Evolutionary conservation across 2,797 vertebrate genomes (phyloP).

Genomic region (Tachyglossus aculeatus): DNA sequence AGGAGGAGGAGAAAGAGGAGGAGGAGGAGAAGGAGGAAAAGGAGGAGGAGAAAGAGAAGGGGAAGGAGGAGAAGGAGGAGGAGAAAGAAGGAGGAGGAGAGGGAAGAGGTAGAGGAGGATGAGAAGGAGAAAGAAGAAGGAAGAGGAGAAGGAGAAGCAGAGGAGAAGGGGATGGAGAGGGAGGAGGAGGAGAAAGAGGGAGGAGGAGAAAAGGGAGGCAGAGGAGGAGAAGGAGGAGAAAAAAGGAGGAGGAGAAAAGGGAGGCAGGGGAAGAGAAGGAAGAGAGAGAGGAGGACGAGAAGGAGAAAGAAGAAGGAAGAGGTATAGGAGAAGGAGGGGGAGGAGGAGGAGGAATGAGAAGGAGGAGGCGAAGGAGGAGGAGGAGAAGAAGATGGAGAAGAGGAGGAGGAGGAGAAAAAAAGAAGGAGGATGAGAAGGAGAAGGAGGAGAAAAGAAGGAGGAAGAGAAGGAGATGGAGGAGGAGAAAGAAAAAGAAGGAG

Average conservation of each 20-base stretch:
- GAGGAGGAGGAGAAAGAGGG: accelerated
- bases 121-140: not conserved
- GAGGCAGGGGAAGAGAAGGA: not conserved
- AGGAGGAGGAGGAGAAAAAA: not conserved
- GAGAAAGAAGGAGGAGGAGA: accelerated
- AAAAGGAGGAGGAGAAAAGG: not conserved
- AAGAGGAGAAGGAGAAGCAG: not conserved
- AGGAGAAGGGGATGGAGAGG: accelerated
- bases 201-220: not conserved
- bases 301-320: not conserved
- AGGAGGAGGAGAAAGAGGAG: not conserved
- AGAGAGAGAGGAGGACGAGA: not conserved
- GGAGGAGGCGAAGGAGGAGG: not conserved
- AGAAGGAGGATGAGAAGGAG: not conserved
- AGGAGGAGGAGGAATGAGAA: not conserved
- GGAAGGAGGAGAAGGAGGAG: not conserved
- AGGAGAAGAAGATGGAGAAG: not conserved
- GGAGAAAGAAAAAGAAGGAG: not conserved
- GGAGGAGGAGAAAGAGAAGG: not conserved
- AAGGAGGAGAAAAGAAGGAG: not conserved
- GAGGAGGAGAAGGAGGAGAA: not conserved
- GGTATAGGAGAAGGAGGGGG: not conserved
- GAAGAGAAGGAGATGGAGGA: not conserved
- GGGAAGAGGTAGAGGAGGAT: not conserved
- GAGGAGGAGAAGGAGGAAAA: not conserved